phyloP scores from a whole-genome alignment of 2,888 invertebrate genomes.

The Drosophila mayaguana region DNA sequence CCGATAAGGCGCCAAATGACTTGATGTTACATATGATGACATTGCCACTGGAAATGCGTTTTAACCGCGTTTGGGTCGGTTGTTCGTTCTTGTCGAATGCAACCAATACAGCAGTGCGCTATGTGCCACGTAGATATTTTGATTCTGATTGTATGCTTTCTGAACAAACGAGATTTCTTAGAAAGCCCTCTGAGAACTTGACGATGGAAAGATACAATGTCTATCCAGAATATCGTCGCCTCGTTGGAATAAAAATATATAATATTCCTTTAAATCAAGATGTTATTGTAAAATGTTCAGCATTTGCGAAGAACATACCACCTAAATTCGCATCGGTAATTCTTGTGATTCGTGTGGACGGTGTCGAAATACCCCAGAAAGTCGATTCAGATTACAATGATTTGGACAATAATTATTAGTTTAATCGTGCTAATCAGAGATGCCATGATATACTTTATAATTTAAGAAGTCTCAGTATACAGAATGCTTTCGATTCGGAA shows the following conservation, averaged over 20 bases:
- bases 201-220: conserved; percentile 13
- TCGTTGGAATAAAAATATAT: conserved; percentile 54
- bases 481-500: not conserved
- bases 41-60: conserved; percentile 38
- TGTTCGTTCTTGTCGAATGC: conserved; percentile 25
- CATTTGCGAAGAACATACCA: conserved; percentile 50
- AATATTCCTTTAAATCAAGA: conserved; percentile 51
- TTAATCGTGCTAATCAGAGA: conserved; percentile 4
- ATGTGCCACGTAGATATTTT: conserved; percentile 53
- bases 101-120: conserved; percentile 14
- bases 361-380: not conserved
- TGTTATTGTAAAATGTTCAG: conserved; percentile 31
- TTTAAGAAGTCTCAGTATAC: not conserved
- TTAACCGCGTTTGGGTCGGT: conserved; percentile 58
- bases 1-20: conserved; percentile 39
- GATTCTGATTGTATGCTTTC: conserved; percentile 40
- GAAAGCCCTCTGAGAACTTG: conserved; percentile 33
- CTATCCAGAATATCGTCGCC: conserved; percentile 46
- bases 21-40: conserved; percentile 40
- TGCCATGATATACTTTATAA: not conserved
- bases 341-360: conserved; percentile 37
- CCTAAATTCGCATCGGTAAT: conserved; percentile 6
- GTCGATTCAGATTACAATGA: conserved; percentile 11
- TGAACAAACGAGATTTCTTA: not conserved
- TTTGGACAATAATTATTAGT: not conserved